Conservation (phyloP, 2,888 invertebrate species). For the Rhagonycha fulva region DNA sequence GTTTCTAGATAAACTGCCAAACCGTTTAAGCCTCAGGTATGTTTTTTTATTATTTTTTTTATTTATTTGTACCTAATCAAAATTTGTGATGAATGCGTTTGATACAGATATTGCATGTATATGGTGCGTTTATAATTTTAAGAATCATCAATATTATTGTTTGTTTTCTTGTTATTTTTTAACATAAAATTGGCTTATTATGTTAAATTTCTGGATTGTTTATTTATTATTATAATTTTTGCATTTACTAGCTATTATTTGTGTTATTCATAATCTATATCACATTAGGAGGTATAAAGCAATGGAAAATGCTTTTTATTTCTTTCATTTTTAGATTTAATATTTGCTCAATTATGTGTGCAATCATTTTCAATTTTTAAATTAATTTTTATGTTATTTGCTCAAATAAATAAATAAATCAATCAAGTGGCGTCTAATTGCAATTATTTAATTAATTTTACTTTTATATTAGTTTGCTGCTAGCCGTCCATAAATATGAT, state of each 20-base stretch:
- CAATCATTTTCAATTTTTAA: neutral
- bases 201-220: neutral
- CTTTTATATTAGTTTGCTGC: neutral
- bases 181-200: neutral
- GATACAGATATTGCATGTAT: neutral
- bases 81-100: neutral
- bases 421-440: neutral
- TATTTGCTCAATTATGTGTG: neutral
- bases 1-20: conserved; percentile 4
- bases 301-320: neutral
- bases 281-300: neutral
- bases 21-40: conserved; percentile 5
- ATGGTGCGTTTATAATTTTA: neutral
- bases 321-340: neutral
- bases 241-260: neutral
- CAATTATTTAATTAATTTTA: neutral
- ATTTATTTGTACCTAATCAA: neutral
- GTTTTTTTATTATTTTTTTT: neutral
- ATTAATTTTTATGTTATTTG: neutral
- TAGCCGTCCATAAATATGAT: neutral
- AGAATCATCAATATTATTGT: neutral
- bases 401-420: neutral
- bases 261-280: neutral
- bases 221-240: neutral
- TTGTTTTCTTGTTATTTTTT: neutral